Evolutionary conservation across 1,140 invertebrate genomes (phyloP).

Genomic region (Cotesia typhae): DNA sequence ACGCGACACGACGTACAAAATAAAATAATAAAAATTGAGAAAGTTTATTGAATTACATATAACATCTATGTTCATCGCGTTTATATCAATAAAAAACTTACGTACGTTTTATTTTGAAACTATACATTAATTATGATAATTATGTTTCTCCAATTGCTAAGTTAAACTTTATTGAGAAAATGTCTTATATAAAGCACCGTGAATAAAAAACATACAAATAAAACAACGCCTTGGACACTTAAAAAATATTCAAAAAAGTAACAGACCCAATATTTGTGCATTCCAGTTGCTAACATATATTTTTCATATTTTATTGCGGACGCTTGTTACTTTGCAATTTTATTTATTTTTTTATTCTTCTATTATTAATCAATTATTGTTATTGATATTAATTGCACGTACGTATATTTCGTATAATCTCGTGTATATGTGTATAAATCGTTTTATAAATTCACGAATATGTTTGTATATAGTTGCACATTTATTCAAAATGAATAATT

Average conservation of each 20-base stretch:
- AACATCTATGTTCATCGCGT: slow-evolving; percentile 42
- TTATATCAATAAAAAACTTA: slow-evolving; percentile 37
- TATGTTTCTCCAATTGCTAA: slow-evolving; percentile 39
- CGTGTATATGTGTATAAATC: slow-evolving; percentile 18
- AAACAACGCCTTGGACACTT: slow-evolving; percentile 23
- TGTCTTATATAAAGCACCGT: slow-evolving; percentile 58
- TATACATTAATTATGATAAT: slow-evolving; percentile 47
- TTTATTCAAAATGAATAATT: not conserved
- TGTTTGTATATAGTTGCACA: slow-evolving; percentile 1
- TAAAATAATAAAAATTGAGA: slow-evolving; percentile 13
- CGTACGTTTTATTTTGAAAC: slow-evolving; percentile 38
- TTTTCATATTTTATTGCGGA: slow-evolving; percentile 10
- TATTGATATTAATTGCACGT: slow-evolving; percentile 14
- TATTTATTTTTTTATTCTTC: slow-evolving; percentile 18
- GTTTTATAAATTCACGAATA: slow-evolving; percentile 18
- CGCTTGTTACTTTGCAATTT: not conserved
- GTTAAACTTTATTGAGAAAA: slow-evolving; percentile 41
- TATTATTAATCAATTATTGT: slow-evolving; percentile 16
- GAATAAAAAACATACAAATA: slow-evolving; percentile 46
- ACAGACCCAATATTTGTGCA: slow-evolving; percentile 35
- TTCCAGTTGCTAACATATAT: slow-evolving; percentile 18
- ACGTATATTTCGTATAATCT: slow-evolving; percentile 23
- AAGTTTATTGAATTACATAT: slow-evolving; percentile 41
- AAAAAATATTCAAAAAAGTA: slow-evolving; percentile 42
- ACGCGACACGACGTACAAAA: not conserved